phyloP scores from a whole-genome alignment of 1,140 invertebrate genomes.

The Drosophila truncata region DNA sequence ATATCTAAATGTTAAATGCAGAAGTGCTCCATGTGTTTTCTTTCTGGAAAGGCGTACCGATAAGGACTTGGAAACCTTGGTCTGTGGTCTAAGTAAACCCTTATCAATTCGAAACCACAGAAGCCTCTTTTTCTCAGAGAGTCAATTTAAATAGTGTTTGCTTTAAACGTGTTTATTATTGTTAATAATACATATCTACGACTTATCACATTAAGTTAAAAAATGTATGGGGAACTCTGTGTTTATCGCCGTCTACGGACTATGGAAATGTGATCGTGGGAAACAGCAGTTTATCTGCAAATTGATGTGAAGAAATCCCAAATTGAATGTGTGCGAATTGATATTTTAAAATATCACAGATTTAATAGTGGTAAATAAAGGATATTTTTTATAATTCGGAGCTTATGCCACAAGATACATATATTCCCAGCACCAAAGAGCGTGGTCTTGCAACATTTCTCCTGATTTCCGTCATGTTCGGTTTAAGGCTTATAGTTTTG shows the following conservation, averaged over 20 bases:
- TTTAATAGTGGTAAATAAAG: neutral
- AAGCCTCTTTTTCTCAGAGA: neutral
- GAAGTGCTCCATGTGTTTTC: conserved; percentile 1
- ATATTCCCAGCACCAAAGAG: neutral
- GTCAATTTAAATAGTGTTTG: conserved; percentile 5
- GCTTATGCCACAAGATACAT: neutral
- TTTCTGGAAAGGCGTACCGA: neutral
- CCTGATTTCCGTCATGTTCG: no score
- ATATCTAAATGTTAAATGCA: conserved; percentile 1
- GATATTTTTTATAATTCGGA: neutral
- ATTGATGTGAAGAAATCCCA: neutral
- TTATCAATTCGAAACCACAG: conserved; percentile 4
- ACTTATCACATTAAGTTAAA: conserved; percentile 11
- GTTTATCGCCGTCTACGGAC: conserved; percentile 3
- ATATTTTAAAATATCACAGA: neutral
- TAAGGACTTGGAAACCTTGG: conserved; percentile 6
- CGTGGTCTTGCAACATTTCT: neutral
- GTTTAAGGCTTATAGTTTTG: no score
- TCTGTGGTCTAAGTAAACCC: conserved; percentile 6
- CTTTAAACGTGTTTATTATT: conserved; percentile 18
- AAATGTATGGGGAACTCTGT: neutral
- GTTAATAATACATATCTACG: conserved; percentile 6
- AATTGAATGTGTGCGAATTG: neutral
- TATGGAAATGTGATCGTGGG: conserved; percentile 22
- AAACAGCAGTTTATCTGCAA: conserved; percentile 12